phyloP scores from a whole-genome alignment of 2,113 vertebrate genomes.

The Cephalopholis sonnerati region DNA sequence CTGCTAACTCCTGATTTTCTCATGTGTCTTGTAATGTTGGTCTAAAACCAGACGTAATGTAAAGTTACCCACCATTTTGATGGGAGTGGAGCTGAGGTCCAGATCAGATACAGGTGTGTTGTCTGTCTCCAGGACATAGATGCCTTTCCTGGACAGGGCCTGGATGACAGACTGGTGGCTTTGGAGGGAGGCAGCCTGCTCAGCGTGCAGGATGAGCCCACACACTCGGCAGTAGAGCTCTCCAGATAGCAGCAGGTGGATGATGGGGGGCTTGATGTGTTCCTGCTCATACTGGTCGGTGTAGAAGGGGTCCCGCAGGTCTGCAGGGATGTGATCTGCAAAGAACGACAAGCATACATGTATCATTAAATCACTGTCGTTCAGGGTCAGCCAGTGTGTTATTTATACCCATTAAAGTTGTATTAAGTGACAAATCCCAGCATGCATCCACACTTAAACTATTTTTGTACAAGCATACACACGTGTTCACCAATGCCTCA shows the following conservation, averaged over 20 bases:
- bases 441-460: conserved; percentile 6
- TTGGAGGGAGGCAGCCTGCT: conserved; percentile 89
- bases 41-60: neutral
- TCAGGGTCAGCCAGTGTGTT: neutral
- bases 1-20: neutral
- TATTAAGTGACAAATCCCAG: conserved; percentile 20
- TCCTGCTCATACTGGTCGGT: conserved; percentile 97
- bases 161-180: conserved; percentile 94
- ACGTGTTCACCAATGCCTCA: conserved; percentile 32
- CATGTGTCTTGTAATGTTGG: no score
- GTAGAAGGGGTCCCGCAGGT: conserved; percentile 95
- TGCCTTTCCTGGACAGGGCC: conserved; percentile 91
- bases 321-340: conserved; percentile 92
- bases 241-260: conserved; percentile 90
- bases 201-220: conserved; percentile 91
- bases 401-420: neutral
- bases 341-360: conserved; percentile 1
- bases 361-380: neutral
- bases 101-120: conserved; percentile 89
- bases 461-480: conserved; percentile 10
- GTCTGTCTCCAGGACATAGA: conserved; percentile 94
- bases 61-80: conserved; percentile 93
- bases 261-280: conserved; percentile 94
- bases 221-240: conserved; percentile 95
- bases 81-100: conserved; percentile 89